Base-by-base conservation (phyloP, 1,140 invertebrate genomes). In the Panagrolaimus sp. region DNA sequence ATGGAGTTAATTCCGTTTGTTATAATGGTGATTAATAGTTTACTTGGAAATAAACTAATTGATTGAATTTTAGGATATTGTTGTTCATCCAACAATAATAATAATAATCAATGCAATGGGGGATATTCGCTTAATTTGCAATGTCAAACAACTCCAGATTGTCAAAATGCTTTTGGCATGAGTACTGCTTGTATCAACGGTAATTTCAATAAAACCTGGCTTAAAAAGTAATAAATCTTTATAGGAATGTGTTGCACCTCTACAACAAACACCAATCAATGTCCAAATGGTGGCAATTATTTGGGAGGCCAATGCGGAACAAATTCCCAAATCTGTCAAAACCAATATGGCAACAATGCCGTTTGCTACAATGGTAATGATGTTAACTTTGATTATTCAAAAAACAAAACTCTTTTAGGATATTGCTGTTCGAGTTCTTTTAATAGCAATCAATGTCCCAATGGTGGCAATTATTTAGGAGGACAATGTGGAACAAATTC, bases 51-150 rank as follows among this genome's bases (percentile, higher is more conserved):
- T 7, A 1, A 21, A 24, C 14, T 52, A 52, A 21, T 52, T 52
- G 48, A 52, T 52, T 52, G 17, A 21, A 1, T 24, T 52, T 15
- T 24, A 58, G 52, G 52, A 58, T 26, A 58, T 28, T 58, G 52
- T 28, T 58, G 52, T 28, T 58, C 17, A 58, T 38, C 32, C 32
- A 38, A 7, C 32, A 58, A 58, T 14, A 58, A 21, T 2, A 58
- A 58, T 14, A 58, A 21, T 2, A 58, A 21, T 12, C 21, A 12
- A 12, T 58, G 52, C 28, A 58, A 58, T 14, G 52, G 52, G 12
- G 52, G 52, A 4, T 58, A 58, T 17, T 58, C 52, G 3, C 52
- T 58, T 58, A 28, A 28, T 26, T n/a, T 28, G 21, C 21, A 21
- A 58, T 58, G 52, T 28, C 21, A 21, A 58, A 26, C 21, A 21